phyloP scores from a whole-genome alignment of 2,113 vertebrate species.

The Herpetotheres cachinnans region DNA sequence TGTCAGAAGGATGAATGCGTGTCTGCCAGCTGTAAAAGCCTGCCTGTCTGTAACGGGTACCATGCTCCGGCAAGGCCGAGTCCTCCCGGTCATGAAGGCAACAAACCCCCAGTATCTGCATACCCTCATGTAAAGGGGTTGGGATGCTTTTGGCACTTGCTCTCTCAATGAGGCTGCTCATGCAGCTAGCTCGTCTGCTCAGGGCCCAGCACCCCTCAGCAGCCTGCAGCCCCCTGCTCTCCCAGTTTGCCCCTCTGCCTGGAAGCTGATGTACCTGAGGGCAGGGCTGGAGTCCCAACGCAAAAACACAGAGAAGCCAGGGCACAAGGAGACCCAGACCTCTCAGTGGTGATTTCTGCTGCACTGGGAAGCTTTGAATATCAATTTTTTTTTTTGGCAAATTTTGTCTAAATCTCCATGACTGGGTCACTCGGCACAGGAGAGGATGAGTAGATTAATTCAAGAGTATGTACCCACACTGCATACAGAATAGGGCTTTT shows the following conservation, averaged over 20 bases:
- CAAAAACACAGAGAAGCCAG: neutral
- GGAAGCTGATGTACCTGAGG: neutral
- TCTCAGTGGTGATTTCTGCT: neutral
- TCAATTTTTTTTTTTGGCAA: neutral
- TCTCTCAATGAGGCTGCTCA: neutral
- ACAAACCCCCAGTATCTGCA: neutral
- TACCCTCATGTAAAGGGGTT: neutral
- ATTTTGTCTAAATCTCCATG: fast-evolving
- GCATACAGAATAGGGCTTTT: fast-evolving
- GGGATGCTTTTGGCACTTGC: neutral
- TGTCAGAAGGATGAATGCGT: fast-evolving
- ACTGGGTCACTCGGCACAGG: neutral
- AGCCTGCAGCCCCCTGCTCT: neutral
- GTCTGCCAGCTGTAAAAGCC: neutral
- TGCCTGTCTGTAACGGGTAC: neutral
- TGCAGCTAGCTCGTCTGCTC: neutral
- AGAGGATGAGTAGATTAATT: neutral
- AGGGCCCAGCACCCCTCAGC: neutral
- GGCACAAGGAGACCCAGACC: too few species aligned
- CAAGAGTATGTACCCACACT: fast-evolving
- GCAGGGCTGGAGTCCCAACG: neutral
- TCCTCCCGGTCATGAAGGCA: neutral
- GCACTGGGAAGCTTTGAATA: neutral
- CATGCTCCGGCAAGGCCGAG: neutral
- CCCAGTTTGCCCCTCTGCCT: neutral